phyloP scores from a whole-genome alignment of 2,113 vertebrate genomes.

The Bombycilla garrulus region DNA sequence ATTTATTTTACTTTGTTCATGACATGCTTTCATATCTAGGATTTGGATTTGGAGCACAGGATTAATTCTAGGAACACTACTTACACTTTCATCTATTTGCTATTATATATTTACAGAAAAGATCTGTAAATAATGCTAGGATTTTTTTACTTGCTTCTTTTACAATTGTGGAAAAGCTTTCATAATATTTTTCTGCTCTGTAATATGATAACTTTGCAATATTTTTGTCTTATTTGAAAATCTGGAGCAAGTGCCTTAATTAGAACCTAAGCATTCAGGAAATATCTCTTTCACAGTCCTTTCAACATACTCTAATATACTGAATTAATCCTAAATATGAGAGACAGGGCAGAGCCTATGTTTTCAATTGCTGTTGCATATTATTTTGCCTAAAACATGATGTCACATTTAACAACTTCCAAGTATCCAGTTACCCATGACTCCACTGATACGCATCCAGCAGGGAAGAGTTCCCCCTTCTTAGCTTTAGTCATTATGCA shows the following conservation, averaged over 20 bases:
- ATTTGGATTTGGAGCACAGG: background rate
- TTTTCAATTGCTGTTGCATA: background rate
- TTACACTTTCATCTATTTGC: background rate
- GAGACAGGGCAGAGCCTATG: background rate
- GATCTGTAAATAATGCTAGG: rapidly evolving
- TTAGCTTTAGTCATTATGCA: background rate
- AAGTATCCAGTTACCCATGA: background rate
- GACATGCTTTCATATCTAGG: background rate
- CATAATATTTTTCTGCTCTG: background rate
- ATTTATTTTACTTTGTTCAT: background rate
- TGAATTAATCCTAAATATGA: background rate
- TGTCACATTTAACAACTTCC: background rate
- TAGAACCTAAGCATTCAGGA: background rate
- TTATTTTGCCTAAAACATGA: background rate
- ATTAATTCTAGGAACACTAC: background rate
- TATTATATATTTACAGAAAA: background rate
- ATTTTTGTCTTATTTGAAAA: background rate
- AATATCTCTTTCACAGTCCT: background rate
- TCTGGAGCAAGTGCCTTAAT: background rate
- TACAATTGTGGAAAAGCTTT: background rate
- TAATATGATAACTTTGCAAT: background rate
- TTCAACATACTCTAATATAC: background rate
- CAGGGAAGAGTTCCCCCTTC: background rate
- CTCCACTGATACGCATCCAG: background rate
- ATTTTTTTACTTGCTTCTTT: background rate